Evolutionary conservation across 2,888 invertebrate species (phyloP), one percentile per base, ranked within the genome.

Genomic region (Lomographa bimaculata): DNA sequence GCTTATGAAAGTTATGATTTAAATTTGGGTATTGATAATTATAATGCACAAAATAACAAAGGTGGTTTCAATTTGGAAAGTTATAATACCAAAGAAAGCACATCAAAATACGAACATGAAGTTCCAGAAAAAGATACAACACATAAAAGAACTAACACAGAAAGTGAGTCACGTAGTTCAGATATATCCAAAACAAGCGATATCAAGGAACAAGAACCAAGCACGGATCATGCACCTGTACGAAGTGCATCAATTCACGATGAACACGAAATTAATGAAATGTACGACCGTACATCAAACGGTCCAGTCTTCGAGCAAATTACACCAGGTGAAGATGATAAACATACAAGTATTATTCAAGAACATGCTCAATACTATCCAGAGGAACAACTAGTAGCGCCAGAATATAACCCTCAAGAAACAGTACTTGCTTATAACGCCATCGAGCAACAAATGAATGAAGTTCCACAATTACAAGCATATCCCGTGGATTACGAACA

Each of bases 51-150:
- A 2, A 17, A 30, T 7, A 6, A 7, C 6, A 17, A 3, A 5
- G 28, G 18, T 26, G 21, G 32, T 30, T 21, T 26, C 11, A 27
- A 20, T 23, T 37, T 33, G 11, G 37, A 33, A 27, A 26, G 29
- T 10, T 16, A 24, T 30, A 26, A 35, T 21, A 27, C 16, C 30
- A 34, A 44, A 17, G 45, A 43, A 14, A 30, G 34, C 18, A 12
- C 32, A 7, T 30, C 29, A 21, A 49, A 48, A 30, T 51, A 57
- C 38, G 38, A 47, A 18, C 36, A 60, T 5, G 61, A 66, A 19
- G 28, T 60, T 18, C 69, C 71, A 1, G 71, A 66, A 51, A 69
- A 64, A 49, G 62, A 66, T 43, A 23, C 57, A 10, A 14, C 48
- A 37, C 20, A 33, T 21, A 29, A 53, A 28, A 30, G 41, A 21